phyloP scores from a whole-genome alignment of 2,797 vertebrate species.

The Gobio occitaniae region DNA sequence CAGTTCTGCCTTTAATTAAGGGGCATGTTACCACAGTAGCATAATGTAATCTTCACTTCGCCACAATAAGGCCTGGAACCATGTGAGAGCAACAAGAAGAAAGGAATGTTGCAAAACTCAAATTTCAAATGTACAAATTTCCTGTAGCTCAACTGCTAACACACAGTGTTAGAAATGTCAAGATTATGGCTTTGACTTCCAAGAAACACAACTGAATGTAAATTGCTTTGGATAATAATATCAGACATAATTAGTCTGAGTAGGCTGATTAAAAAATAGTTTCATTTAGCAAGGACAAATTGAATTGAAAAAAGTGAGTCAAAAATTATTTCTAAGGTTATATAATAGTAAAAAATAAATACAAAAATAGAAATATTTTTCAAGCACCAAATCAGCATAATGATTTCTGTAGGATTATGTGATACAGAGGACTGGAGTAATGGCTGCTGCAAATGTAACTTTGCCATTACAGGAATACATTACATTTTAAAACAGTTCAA shows the following conservation, averaged over 20 bases:
- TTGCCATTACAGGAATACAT: neutral
- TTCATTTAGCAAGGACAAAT: neutral
- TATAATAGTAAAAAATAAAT: too few species aligned
- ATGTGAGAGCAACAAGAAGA: constrained; percentile 27
- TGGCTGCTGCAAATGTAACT: neutral
- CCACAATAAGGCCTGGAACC: constrained; percentile 45
- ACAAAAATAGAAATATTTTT: neutral
- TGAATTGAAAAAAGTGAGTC: too few species aligned
- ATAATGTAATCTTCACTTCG: constrained; percentile 71
- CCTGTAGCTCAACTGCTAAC: neutral
- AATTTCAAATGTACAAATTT: neutral
- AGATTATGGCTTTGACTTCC: neutral
- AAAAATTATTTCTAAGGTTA: too few species aligned
- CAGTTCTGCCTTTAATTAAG: constrained; percentile 78
- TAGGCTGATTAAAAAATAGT: too few species aligned
- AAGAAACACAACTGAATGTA: neutral
- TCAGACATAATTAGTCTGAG: too few species aligned
- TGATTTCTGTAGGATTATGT: neutral
- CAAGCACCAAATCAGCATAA: neutral
- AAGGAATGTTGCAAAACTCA: neutral
- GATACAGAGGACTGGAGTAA: neutral
- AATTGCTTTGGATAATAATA: neutral
- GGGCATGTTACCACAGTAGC: constrained; percentile 71
- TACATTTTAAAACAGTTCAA: neutral
- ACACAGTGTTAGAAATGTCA: neutral